Evolutionary conservation across 2,113 vertebrate genomes (phyloP), one percentile per base, ranked within the genome.

Genomic region (Tonatia bakeri): DNA sequence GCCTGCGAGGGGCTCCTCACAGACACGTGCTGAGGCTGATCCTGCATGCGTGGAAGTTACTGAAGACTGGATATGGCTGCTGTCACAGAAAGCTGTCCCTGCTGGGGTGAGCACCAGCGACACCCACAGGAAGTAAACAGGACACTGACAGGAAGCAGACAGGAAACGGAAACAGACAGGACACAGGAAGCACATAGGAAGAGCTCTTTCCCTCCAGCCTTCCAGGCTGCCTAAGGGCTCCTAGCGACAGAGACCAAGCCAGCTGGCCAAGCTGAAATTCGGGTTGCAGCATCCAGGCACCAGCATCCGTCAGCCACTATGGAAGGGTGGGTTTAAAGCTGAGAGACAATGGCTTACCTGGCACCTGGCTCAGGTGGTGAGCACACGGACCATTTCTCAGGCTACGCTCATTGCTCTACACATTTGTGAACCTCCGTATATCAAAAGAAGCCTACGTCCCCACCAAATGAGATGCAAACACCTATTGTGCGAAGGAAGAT

Each of bases 41-140:
- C 79, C 61, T 14, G 47, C 56, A 16, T 0, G 36, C 2, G 0
- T 19, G 33, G 31, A 36, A 14, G 5, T 14, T 15, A 50, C 40
- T 26, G 40, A 36, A 33, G 72, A 24, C 28, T 4, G 24, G 31
- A 50, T 28, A 14, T 6, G 1, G 54, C 17, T 20, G 54, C 80
- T n/a, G 43, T 8, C 24, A 13, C 2, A 1, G 9, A 20, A 87
- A n/a, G 38, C 6, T 8, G 47, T 43, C 65, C 11, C 31, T 36
- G 14, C 75, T 28, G 19, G 20, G 17, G 43, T 45, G 64, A 90
- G 45, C 72, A 10, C 7, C 36, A 43, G 31, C 0, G 7, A 72
- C 76, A 10, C 54, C 3, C n/a, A 67, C 17, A 61, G 84, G 69
- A 92, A 65, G 56, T 11, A 40, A 36, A 28, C 24, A 73, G 73